A percentile compares a stretch with the other conserved stretches of the same genome.
phyloP scores from a whole-genome alignment of 2,888 invertebrate species.

The Dione juno region DNA sequence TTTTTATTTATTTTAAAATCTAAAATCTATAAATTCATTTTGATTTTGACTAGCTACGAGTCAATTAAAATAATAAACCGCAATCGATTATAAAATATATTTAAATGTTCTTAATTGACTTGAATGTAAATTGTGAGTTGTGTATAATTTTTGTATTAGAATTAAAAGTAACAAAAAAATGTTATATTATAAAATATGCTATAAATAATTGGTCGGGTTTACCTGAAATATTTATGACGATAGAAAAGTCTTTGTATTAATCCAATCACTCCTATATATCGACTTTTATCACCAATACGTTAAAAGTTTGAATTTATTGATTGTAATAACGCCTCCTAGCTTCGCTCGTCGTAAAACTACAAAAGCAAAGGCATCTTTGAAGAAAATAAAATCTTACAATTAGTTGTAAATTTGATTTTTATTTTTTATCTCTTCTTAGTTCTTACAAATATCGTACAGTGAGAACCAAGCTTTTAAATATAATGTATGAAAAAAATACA shows the following conservation, averaged over 20 bases:
- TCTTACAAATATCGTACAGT: not conserved
- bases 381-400: slow-evolving; percentile 19
- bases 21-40: too few relatives aligned
- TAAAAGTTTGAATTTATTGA: slow-evolving; percentile 59
- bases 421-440: not conserved
- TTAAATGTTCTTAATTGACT: slow-evolving; percentile 14
- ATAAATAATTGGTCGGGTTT: slow-evolving; percentile 29
- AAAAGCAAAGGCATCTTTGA: slow-evolving; percentile 36
- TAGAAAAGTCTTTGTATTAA: slow-evolving; percentile 22
- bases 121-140: not conserved
- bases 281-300: slow-evolving; percentile 64
- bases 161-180: slow-evolving; percentile 4
- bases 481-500: not conserved
- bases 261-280: slow-evolving; percentile 42
- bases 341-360: slow-evolving; percentile 45
- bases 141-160: not conserved
- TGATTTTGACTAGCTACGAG: not conserved
- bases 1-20: too few relatives aligned
- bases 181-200: slow-evolving; percentile 7
- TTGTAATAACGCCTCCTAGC: slow-evolving; percentile 44
- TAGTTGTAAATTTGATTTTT: slow-evolving; percentile 26
- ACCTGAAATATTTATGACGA: slow-evolving; percentile 25
- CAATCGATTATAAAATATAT: slow-evolving; percentile 13
- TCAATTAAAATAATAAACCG: not conserved
- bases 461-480: not conserved